Conservation (phyloP, 2,888 invertebrate genomes). For the Miltochrista miniata region DNA sequence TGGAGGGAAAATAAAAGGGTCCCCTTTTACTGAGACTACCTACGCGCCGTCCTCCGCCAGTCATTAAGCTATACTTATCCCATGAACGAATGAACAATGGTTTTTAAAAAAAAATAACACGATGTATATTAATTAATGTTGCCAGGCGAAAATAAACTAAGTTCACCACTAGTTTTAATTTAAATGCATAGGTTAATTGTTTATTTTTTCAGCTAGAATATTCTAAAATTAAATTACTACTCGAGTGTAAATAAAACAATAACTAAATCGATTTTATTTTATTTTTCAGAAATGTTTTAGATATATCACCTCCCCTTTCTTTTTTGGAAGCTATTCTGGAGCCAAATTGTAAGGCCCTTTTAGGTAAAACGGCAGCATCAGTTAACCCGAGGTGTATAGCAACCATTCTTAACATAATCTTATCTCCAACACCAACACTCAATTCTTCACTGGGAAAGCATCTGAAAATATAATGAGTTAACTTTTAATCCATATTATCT, state of each 20-base stretch:
- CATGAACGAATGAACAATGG: too few relatives aligned
- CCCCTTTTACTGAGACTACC: too few relatives aligned
- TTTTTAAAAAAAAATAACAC: too few relatives aligned
- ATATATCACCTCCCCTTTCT: slow-evolving; percentile 93
- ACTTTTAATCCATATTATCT: background rate
- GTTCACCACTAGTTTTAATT: too few relatives aligned
- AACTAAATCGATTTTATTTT: slow-evolving; percentile 11
- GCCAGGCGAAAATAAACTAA: too few relatives aligned
- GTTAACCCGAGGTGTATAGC: slow-evolving; percentile 87
- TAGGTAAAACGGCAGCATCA: slow-evolving; percentile 88
- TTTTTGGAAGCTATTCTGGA: slow-evolving; percentile 96
- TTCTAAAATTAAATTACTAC: too few relatives aligned
- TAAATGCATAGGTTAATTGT: too few relatives aligned
- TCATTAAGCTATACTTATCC: too few relatives aligned
- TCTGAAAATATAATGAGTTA: slow-evolving; percentile 56
- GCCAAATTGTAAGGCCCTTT: slow-evolving; percentile 98
- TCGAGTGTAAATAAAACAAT: slow-evolving; percentile 3
- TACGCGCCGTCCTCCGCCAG: too few relatives aligned
- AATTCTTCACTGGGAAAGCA: slow-evolving; percentile 83
- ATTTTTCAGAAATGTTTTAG: slow-evolving; percentile 66
- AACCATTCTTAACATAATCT: slow-evolving; percentile 91
- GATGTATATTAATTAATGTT: too few relatives aligned
- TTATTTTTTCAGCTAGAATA: too few relatives aligned
- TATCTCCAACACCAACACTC: slow-evolving; percentile 95
- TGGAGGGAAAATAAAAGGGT: too few relatives aligned